Percentiles rank a stretch among this genome's conserved stretches.
These are phyloP conservation scores for Cerastis rubricosa DNA, from an alignment of 2,888 invertebrate species.

Conservation along the genomic window DNA sequence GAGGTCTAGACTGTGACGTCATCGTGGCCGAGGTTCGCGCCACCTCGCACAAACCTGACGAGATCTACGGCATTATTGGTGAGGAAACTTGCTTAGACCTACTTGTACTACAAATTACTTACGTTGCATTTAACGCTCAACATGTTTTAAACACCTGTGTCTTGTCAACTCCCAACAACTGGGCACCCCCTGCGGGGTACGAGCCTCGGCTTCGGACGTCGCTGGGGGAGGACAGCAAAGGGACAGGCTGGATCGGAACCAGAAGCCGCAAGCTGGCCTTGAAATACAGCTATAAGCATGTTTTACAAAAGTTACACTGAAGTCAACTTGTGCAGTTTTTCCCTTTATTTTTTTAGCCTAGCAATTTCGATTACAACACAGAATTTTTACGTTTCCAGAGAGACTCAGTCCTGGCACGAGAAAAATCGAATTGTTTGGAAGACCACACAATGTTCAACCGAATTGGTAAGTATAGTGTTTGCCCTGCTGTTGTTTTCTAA, in stretches of 20 bases:
- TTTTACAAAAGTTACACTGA: not conserved
- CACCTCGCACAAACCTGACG: slow-evolving; percentile 99
- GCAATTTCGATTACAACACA: not conserved
- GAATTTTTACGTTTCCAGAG: slow-evolving; percentile 88
- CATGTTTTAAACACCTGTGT: not conserved
- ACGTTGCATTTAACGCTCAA: not conserved
- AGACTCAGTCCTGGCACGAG: slow-evolving; percentile 98
- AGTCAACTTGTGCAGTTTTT: not conserved
- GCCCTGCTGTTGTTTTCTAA: not conserved
- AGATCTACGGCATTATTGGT: slow-evolving; percentile 98
- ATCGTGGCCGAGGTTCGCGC: slow-evolving; percentile 99
- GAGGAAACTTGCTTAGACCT: slow-evolving; percentile 41
- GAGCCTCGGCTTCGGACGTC: too few relatives aligned
- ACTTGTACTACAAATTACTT: not conserved
- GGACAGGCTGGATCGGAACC: too few relatives aligned
- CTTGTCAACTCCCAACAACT: not conserved
- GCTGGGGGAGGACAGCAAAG: too few relatives aligned
- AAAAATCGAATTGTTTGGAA: slow-evolving; percentile 98
- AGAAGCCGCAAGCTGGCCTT: not conserved
- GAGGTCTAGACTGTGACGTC: slow-evolving; percentile 99
- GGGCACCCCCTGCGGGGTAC: too few relatives aligned
- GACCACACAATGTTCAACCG: slow-evolving; percentile 99
- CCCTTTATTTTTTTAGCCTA: not conserved
- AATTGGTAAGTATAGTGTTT: slow-evolving; percentile 94
- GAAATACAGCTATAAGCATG: not conserved